phyloP scores from a whole-genome alignment of 92 coral and sea anemone genomes.

The Meandrina meandrites region DNA sequence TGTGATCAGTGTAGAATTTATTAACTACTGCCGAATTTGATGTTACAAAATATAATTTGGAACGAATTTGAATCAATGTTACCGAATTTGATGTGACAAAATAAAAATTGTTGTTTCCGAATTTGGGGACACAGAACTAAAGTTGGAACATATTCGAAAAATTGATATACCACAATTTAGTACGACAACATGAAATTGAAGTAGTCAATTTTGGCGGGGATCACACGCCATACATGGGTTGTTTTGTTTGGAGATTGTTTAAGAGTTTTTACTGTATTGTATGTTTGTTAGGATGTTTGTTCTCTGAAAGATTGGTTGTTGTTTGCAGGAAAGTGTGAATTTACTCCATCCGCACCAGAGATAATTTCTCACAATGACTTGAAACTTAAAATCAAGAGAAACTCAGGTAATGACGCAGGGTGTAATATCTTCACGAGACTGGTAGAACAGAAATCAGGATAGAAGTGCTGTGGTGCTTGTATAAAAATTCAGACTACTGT shows the following conservation, averaged over 20 bases:
- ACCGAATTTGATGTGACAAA: no score
- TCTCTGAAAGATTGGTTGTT: not conserved
- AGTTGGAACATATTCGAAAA: no score
- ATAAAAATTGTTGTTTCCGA: no score
- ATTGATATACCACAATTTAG: no score
- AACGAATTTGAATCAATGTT: no score
- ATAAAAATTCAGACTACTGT: not conserved
- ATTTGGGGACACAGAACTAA: no score
- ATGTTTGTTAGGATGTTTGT: not conserved
- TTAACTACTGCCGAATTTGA: no score
- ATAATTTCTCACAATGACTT: constrained; percentile 85
- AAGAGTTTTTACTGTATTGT: not conserved
- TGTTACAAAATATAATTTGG: no score
- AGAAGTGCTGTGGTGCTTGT: not conserved
- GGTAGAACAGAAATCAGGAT: not conserved
- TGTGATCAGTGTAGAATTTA: no score
- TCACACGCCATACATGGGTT: no score
- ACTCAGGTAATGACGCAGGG: constrained; percentile 64
- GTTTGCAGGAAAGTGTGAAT: constrained; percentile 61
- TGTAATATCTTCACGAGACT: not conserved
- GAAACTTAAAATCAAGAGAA: constrained; percentile 81
- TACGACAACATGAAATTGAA: no score
- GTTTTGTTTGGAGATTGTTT: not conserved
- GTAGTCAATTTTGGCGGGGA: no score
- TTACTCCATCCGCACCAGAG: constrained; percentile 71